phyloP scores from a whole-genome alignment of 2,888 invertebrate species.

The Mongoloraphidia duomilia region DNA sequence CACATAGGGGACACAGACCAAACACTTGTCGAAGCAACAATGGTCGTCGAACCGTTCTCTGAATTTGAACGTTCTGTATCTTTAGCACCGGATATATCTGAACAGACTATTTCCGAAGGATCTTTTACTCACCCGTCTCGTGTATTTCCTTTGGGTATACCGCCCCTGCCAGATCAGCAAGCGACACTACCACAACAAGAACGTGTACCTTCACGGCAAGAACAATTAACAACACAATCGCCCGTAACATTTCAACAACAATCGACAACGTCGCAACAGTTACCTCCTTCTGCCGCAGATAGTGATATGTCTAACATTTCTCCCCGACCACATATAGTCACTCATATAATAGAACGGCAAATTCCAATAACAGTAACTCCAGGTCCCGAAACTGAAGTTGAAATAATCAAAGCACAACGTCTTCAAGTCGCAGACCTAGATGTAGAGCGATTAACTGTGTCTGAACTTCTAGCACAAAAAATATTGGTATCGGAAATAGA shows the following conservation, averaged over 20 bases:
- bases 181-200: conserved; percentile 11
- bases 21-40: too few species aligned
- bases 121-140: too few species aligned
- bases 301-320: too few species aligned
- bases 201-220: background rate
- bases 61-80: too few species aligned
- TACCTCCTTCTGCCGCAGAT: too few species aligned
- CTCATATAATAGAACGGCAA: conserved; percentile 20
- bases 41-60: too few species aligned
- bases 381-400: conserved; percentile 21
- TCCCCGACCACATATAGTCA: conserved; percentile 12
- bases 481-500: conserved; percentile 71
- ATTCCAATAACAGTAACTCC: conserved; percentile 15
- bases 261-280: background rate
- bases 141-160: too few species aligned
- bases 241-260: background rate
- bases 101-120: too few species aligned
- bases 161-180: conserved; percentile 7
- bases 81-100: too few species aligned
- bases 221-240: too few species aligned
- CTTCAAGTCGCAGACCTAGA: conserved; percentile 61
- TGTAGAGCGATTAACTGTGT: conserved; percentile 63
- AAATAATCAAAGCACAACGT: conserved; percentile 39
- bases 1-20: too few species aligned
- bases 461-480: conserved; percentile 63